phyloP scores from a whole-genome alignment of 2,888 invertebrate species.

The Brachynemurus nebulosus region DNA sequence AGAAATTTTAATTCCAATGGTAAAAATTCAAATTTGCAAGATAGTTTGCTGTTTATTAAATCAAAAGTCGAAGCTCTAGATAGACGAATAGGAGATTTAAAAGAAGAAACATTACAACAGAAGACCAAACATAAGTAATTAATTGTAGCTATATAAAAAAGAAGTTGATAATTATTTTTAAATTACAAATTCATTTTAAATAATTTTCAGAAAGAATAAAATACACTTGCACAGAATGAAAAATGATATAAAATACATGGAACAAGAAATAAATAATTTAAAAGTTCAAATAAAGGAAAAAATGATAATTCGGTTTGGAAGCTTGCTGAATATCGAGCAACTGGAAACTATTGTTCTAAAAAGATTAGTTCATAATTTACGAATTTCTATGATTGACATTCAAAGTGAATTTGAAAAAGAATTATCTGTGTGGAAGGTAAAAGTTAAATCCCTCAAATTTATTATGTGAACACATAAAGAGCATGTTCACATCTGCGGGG shows the following conservation, averaged over 20 bases:
- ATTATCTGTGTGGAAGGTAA: slow-evolving; percentile 30
- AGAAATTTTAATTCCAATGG: slow-evolving; percentile 37
- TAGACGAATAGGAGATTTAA: slow-evolving; percentile 46
- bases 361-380: slow-evolving; percentile 38
- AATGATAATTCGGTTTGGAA: slow-evolving; percentile 43
- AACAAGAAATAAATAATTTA: slow-evolving; percentile 38
- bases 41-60: slow-evolving; percentile 50
- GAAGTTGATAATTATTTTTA: neutral
- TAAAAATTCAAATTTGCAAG: slow-evolving; percentile 27
- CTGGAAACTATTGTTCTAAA: slow-evolving; percentile 41
- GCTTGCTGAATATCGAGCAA: slow-evolving; percentile 35
- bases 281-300: slow-evolving; percentile 37
- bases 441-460: slow-evolving; percentile 9
- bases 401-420: slow-evolving; percentile 32
- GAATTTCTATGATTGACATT: slow-evolving; percentile 35
- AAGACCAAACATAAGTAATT: slow-evolving; percentile 44
- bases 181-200: neutral
- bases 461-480: slow-evolving; percentile 1
- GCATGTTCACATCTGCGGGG: slow-evolving; percentile 5
- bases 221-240: slow-evolving; percentile 56
- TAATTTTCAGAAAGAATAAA: slow-evolving; percentile 41
- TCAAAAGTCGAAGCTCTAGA: slow-evolving; percentile 41
- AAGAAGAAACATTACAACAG: slow-evolving; percentile 48
- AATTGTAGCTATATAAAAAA: slow-evolving; percentile 8
- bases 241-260: slow-evolving; percentile 53